Percentiles rank a stretch among this genome's conserved stretches.
Evolutionary conservation across 2,113 vertebrate genomes (phyloP).

Genomic region (Chinchilla lanigera): DNA sequence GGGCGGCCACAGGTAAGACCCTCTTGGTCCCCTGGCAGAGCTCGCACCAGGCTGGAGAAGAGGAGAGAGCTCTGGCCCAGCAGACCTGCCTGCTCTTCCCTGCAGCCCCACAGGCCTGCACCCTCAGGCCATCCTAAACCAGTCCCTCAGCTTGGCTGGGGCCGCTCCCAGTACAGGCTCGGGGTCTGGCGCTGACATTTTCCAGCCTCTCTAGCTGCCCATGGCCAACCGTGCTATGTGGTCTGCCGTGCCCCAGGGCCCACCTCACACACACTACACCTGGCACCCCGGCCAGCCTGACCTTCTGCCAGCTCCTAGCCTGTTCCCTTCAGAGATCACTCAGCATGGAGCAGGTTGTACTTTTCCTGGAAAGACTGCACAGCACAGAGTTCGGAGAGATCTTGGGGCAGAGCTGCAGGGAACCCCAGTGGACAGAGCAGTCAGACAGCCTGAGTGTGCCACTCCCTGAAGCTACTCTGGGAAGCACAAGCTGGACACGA

Average conservation of each 20-base stretch:
- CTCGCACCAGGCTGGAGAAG: too few relatives aligned
- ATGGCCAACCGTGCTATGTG: neutral
- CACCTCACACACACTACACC: neutral
- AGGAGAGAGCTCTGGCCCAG: neutral
- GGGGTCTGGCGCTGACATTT: fast-evolving
- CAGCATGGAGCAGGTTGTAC: neutral
- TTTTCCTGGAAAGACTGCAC: constrained; percentile 44
- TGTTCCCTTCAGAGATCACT: neutral
- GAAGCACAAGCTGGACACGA: neutral
- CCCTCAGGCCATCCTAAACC: neutral
- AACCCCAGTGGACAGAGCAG: fast-evolving
- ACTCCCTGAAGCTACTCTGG: neutral
- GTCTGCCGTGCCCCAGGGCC: neutral
- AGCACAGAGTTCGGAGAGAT: constrained; percentile 16
- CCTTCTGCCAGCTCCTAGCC: neutral
- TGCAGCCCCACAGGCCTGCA: too few relatives aligned
- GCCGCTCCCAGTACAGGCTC: neutral
- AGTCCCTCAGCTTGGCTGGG: neutral
- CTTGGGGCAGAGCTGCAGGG: neutral
- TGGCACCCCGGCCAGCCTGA: neutral
- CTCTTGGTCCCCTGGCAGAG: fast-evolving
- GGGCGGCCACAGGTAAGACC: fast-evolving
- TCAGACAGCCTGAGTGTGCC: too few relatives aligned
- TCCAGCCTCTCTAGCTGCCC: neutral
- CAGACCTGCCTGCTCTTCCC: neutral